A percentile compares a stretch with the other conserved stretches of the same genome.
These are phyloP conservation scores for Fratercula arctica DNA, from an alignment of 2,797 vertebrate species.

Conservation along the genomic window DNA sequence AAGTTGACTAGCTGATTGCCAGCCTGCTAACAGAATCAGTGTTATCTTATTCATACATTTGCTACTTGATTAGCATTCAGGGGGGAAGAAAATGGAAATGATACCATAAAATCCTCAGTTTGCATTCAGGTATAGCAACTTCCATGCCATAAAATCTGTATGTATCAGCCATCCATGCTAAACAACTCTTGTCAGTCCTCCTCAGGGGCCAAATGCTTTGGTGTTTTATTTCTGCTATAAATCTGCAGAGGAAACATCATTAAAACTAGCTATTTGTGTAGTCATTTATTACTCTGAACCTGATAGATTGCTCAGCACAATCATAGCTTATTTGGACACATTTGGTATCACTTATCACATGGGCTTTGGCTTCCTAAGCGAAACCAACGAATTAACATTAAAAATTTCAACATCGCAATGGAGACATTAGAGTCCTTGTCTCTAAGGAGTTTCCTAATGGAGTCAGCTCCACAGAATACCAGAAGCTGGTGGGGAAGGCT, in stretches of 20 bases:
- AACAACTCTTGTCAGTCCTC: background rate
- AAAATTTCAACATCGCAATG: background rate
- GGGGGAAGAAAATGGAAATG: background rate
- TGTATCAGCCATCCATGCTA: background rate
- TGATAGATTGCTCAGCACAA: background rate
- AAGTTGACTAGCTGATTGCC: background rate
- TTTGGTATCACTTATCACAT: background rate
- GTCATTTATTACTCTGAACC: background rate
- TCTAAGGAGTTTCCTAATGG: background rate
- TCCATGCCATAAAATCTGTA: background rate
- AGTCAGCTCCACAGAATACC: background rate
- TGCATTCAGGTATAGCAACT: background rate
- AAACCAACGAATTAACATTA: background rate
- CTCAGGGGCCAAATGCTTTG: background rate
- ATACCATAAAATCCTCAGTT: background rate
- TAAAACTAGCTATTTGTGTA: conserved; percentile 23
- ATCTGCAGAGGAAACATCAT: conserved; percentile 21
- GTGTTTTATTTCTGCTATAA: conserved; percentile 1
- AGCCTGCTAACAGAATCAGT: background rate
- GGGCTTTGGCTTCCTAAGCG: background rate
- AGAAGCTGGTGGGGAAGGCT: background rate
- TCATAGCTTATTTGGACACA: background rate
- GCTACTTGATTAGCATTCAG: background rate
- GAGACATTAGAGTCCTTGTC: background rate
- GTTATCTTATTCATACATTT: conserved; percentile 16